Percentiles rank a stretch among this genome's conserved stretches.
Evolutionary conservation across 1,140 invertebrate genomes (phyloP).

Genomic region (Sipha flava): DNA sequence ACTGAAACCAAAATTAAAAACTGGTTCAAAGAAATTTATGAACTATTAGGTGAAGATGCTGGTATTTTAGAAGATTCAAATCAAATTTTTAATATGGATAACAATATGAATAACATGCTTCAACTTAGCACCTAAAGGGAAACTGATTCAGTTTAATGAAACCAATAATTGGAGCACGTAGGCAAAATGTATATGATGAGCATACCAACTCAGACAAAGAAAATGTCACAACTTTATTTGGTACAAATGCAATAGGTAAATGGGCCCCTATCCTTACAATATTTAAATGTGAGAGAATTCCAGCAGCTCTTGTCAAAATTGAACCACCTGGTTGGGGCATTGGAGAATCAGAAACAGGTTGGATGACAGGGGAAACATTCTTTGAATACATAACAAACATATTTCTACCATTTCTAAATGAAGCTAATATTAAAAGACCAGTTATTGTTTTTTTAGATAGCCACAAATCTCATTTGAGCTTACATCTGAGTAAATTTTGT

Average conservation of each 20-base stretch:
- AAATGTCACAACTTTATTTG: not conserved
- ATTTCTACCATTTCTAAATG: constrained; percentile 42
- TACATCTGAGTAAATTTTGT: not conserved
- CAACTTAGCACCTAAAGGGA: not conserved
- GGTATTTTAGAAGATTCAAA: not conserved
- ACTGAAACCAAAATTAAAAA: not conserved
- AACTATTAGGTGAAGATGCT: not conserved
- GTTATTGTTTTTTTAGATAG: constrained; percentile 41
- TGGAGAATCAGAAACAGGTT: constrained; percentile 36
- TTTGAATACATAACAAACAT: constrained; percentile 44
- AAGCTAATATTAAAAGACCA: constrained; percentile 41
- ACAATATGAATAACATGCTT: not conserved
- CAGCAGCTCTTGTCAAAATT: not conserved
- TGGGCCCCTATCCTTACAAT: not conserved
- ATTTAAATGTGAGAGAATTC: not conserved
- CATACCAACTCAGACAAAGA: not conserved
- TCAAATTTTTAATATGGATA: not conserved
- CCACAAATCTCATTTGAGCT: not conserved
- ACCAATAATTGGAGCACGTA: not conserved
- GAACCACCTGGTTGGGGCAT: not conserved
- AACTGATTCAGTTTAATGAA: too few species aligned
- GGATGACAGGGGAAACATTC: constrained; percentile 44
- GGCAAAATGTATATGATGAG: not conserved
- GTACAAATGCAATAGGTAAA: too few species aligned
- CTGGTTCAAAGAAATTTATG: not conserved